Base-by-base conservation (phyloP, 2,113 vertebrate species). In the Brachyhypopomus gauderio region DNA sequence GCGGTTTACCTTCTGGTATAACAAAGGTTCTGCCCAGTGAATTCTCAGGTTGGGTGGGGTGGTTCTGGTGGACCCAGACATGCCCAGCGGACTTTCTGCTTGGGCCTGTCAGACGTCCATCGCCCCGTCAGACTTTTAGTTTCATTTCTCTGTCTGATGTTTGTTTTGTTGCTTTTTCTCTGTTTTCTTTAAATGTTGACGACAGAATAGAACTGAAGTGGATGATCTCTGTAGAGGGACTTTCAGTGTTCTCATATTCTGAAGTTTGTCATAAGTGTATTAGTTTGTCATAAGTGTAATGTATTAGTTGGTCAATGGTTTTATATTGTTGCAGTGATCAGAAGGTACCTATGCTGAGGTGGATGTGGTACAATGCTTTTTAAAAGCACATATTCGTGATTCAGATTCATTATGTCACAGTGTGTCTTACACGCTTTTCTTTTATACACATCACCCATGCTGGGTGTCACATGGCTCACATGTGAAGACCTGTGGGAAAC, bases 241-340 rank as follows among this genome's bases (percentile, higher is more conserved):
- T 4, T 45, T 12, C 12, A 45, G 30, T n/a, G 41, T 69, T 4
- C 27, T 56, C 45, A 69, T 45, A 23, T 78, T 78, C 62, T 67
- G 41, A 67, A 67, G 19, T 66, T 77, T 27, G 23, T 63, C 60
- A 52, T 52, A 52, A 67, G 64, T 70, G n/a, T 70, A 70, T 36
- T 67, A 36, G 25, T 17, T 12, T 41, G 27, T 66, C 5, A 52
- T 52, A 52, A 67, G 64, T 16, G 38, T 41, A n/a, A 41, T 70
- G n/a, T 70, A 70, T 36, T 67, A 36, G 25, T 17, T 12, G 22
- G 27, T 66, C 5, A 27, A 17, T 64, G 25, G 1, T 36, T 52
- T 52, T 52, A 52, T 52, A 52, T 52, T 52, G 5, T 36, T 19
- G 27, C 5, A 34, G 19, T 34, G 62, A 19, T 34, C 34, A 19